Evolutionary conservation across 2,113 vertebrate genomes (phyloP).

Genomic region (Corvus moneduloides): DNA sequence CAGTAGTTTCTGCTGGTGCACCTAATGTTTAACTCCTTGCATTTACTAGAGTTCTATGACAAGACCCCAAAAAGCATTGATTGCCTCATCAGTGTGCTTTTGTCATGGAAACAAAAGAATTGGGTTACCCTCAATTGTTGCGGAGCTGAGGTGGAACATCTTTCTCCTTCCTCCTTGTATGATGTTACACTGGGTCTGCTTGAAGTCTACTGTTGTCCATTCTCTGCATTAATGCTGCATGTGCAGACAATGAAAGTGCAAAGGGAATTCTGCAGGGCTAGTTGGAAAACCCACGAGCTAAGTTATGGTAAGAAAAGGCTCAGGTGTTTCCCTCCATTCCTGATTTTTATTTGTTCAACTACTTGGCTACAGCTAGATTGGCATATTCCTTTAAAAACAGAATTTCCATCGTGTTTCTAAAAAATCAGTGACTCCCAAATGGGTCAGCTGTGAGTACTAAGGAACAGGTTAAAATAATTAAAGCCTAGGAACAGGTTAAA

Average conservation of each 20-base stretch:
- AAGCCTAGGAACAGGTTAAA: not conserved
- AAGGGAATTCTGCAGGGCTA: not conserved
- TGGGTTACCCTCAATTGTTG: not conserved
- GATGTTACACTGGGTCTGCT: not conserved
- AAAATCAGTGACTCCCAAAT: not conserved
- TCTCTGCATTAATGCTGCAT: not conserved
- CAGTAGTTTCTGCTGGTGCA: not conserved
- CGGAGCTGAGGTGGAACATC: not conserved
- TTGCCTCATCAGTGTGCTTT: not conserved
- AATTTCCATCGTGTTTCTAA: not conserved
- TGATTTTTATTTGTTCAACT: not conserved
- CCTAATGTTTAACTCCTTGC: not conserved
- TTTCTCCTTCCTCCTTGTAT: not conserved
- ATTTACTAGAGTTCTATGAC: not conserved
- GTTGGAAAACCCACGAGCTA: not conserved
- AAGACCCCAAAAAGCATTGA: not conserved
- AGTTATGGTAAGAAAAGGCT: not conserved
- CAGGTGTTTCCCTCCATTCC: not conserved
- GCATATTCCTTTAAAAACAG: not conserved
- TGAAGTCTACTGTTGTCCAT: not conserved
- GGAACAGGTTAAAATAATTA: not conserved
- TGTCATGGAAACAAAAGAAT: not conserved
- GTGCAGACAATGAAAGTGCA: not conserved
- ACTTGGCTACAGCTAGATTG: not conserved
- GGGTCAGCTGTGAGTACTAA: not conserved